Conservation (phyloP, 2,888 invertebrate genomes). For the Drosophila seclusa region DNA sequence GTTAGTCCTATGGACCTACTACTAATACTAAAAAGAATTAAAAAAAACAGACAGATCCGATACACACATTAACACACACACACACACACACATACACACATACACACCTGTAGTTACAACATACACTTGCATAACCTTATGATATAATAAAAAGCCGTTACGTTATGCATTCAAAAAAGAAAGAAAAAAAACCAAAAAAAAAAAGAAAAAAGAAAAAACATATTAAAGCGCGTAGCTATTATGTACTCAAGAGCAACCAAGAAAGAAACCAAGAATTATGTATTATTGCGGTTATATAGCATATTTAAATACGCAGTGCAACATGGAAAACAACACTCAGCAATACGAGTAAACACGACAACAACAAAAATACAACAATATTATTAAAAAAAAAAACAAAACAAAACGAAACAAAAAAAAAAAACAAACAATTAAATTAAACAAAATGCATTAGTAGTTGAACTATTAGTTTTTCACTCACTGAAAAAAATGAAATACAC, state of each 20-base stretch:
- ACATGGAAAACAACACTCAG: constrained; percentile 60
- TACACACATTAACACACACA: constrained; percentile 26
- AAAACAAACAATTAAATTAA: constrained; percentile 61
- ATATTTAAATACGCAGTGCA: constrained; percentile 79
- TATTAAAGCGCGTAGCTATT: constrained; percentile 74
- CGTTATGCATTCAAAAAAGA: constrained; percentile 55
- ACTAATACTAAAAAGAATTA: constrained; percentile 33
- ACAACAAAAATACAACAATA: constrained; percentile 39
- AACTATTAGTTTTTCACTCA: constrained; percentile 78
- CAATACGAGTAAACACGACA: constrained; percentile 44
- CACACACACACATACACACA: constrained; percentile 29
- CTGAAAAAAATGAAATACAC: constrained; percentile 34
- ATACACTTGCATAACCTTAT: constrained; percentile 68
- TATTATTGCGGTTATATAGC: constrained; percentile 79
- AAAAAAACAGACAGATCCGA: constrained; percentile 13
- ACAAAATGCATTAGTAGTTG: constrained; percentile 77
- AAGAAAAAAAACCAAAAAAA: constrained; percentile 13
- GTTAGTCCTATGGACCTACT: constrained; percentile 79
- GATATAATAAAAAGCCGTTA: constrained; percentile 59
- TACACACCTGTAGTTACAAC: constrained; percentile 49
- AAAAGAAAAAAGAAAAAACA: constrained; percentile 27
- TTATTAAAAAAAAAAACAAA: constrained; percentile 49
- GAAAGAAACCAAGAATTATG: constrained; percentile 69
- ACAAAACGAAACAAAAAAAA: constrained; percentile 31
- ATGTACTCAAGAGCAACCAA: constrained; percentile 73